A percentile compares a stretch with the other conserved stretches of the same genome.
Conservation (phyloP, 2,797 vertebrate species). For the Esox lucius region DNA sequence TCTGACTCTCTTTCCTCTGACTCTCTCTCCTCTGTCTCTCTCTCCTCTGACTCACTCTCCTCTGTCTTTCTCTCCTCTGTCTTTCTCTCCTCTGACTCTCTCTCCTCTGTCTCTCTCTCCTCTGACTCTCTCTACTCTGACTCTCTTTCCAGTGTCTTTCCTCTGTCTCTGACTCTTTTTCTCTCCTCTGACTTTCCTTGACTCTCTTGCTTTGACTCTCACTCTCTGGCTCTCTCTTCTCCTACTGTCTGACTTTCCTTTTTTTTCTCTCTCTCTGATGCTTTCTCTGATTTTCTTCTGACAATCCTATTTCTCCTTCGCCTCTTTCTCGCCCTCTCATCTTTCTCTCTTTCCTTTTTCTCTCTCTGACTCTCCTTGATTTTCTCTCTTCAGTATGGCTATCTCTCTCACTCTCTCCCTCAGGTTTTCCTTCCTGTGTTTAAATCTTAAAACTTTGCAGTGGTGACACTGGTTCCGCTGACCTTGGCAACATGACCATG, state of each 20-base stretch:
- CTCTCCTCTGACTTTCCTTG: too few relatives aligned
- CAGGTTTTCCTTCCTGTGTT: constrained; percentile 7
- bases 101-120: too few relatives aligned
- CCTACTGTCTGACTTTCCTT: too few relatives aligned
- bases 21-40: neutral
- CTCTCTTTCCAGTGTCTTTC: too few relatives aligned
- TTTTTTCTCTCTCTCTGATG: neutral
- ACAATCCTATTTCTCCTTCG: neutral
- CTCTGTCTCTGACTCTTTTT: neutral
- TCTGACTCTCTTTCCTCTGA: neutral
- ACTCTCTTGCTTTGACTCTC: neutral
- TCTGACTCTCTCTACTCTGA: too few relatives aligned
- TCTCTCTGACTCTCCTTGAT: neutral
- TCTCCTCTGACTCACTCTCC: too few relatives aligned
- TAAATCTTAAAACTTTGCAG: neutral
- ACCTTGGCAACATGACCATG: neutral
- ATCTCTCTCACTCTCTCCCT: neutral
- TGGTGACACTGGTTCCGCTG: neutral
- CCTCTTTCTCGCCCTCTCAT: neutral
- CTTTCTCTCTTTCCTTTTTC: neutral
- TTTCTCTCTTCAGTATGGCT: neutral
- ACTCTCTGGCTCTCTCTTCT: neutral
- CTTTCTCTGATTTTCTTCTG: neutral
- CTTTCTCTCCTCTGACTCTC: neutral
- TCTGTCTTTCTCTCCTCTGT: too few relatives aligned